Base-by-base conservation (phyloP, 2,797 vertebrate species). In the Malacoctenus gilli region DNA sequence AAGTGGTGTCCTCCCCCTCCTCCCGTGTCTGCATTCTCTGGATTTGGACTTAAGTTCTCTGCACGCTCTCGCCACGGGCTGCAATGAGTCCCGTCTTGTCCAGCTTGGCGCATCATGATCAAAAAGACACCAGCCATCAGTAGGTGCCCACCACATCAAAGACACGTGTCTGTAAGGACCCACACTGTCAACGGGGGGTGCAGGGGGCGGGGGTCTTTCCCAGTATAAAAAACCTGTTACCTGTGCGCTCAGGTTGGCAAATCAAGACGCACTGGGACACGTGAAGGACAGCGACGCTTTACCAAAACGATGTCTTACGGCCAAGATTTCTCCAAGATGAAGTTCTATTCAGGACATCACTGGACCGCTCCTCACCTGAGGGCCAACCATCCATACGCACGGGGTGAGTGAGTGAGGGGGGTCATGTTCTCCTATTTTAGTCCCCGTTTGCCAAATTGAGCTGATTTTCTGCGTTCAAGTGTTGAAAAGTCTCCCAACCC, bases 81-180 rank as follows among this genome's bases (percentile, higher is more conserved):
- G 32, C 23, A 57, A 47, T 52, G 28, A 73, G 22, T 20, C 46
- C 53, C 7, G 59, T 59, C 61, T 59, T 1, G 53, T 32, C 15
- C 66, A 31, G 71, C 77, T 34, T 34, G 58, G 56, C 59, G 30
- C 56, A 57, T 86, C 5, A 36, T 72, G 75, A 77, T 85, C 85
- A 85, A 80, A 87, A 64, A 58, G 39, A 46, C 80, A 73, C 47
- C 68, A 37, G 63, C 32, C 23, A 36, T 61, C 60, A 56, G 66
- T 23, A 69, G 72, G 68, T 62, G 66, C 54, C 53, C 23, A 14
- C 13, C 55, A 82, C 82, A 78, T 88, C 85, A 89, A 89, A 87
- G 85, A 16, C 79, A 83, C 62, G 67, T 44, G 71, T 79, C 69
- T 52, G 72, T 67, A 42, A 72, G 49, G 20, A 28, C 36, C 34